phyloP scores from a whole-genome alignment of 2,113 vertebrate species.

The Tyrannus savana region DNA sequence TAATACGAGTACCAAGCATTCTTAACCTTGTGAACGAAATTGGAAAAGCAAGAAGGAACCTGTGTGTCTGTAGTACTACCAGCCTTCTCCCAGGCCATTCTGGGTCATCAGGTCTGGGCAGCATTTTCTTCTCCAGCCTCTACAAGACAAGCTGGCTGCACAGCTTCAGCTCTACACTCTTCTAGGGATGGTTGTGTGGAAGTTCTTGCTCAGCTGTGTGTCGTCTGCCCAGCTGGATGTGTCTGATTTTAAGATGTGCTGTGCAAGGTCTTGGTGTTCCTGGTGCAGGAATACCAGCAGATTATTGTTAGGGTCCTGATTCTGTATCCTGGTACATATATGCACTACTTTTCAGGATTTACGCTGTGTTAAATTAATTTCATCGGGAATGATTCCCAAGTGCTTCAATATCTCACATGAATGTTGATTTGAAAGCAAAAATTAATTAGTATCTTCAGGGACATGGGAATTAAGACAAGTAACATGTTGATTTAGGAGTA shows the following conservation, averaged over 20 bases:
- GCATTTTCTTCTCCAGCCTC: background rate
- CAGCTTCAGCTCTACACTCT: background rate
- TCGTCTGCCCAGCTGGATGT: background rate
- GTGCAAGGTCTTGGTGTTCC: background rate
- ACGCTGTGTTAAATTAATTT: background rate
- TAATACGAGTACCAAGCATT: background rate
- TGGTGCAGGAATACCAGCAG: background rate
- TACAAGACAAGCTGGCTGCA: background rate
- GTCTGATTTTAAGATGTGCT: background rate
- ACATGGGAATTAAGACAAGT: background rate
- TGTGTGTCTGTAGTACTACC: background rate
- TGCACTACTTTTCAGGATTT: background rate
- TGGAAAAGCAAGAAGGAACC: background rate
- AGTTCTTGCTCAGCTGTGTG: background rate
- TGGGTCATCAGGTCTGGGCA: background rate
- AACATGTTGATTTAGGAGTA: background rate
- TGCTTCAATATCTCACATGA: background rate
- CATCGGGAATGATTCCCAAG: background rate
- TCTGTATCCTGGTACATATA: background rate
- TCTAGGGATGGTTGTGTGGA: background rate
- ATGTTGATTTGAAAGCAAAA: background rate
- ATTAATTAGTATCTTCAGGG: background rate
- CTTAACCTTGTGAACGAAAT: background rate
- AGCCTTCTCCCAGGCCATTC: background rate
- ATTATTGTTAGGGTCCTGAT: background rate